Conservation (phyloP, 2,888 invertebrate species). For the Mythimna loreyi region DNA sequence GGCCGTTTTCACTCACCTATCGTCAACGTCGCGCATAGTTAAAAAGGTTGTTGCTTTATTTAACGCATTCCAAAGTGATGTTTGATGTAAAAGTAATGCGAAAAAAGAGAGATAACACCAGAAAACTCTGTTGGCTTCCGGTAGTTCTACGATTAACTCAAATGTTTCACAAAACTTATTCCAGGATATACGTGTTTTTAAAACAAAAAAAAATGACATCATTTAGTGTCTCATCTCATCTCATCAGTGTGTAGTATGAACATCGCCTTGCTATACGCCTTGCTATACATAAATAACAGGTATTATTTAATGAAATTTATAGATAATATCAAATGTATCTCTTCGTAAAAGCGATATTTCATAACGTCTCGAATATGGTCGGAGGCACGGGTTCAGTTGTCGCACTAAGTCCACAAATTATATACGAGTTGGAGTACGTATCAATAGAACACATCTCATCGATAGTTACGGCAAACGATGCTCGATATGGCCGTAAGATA, state of each 20-base stretch:
- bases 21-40: no score
- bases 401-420: conserved; percentile 65
- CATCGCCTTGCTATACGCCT: neutral
- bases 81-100: no score
- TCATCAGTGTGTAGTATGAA: conserved; percentile 5
- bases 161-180: no score
- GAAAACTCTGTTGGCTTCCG: no score
- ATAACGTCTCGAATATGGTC: conserved; percentile 63
- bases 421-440: conserved; percentile 61
- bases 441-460: conserved; percentile 67
- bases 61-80: no score
- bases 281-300: conserved; percentile 45
- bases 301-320: conserved; percentile 54
- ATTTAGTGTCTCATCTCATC: no score
- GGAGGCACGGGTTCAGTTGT: conserved; percentile 63
- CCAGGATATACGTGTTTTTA: no score
- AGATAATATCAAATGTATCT: conserved; percentile 58
- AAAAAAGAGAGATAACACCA: no score
- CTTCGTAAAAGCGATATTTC: conserved; percentile 54
- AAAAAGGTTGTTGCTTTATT: no score
- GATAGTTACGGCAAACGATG: conserved; percentile 66
- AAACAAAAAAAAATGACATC: no score
- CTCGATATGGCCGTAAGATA: conserved; percentile 70
- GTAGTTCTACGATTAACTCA: no score
- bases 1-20: no score